Conservation (phyloP, 2,797 vertebrate species). For the Triplophysa bombifrons region DNA sequence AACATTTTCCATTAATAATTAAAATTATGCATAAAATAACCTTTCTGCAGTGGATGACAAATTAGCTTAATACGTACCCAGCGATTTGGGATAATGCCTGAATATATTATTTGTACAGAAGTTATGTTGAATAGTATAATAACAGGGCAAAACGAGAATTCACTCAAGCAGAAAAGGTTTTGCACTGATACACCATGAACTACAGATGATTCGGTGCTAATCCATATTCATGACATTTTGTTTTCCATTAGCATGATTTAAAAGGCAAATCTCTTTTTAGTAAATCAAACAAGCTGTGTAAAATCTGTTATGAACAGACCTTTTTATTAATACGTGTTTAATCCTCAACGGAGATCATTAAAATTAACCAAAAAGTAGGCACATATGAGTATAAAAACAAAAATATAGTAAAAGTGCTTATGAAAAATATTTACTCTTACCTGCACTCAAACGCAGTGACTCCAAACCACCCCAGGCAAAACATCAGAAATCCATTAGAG, state of each 20-base stretch:
- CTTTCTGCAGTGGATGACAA: too few species aligned
- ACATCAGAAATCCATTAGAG: constrained; percentile 37
- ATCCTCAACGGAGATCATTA: not conserved
- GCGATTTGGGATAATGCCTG: not conserved
- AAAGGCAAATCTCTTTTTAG: constrained; percentile 37
- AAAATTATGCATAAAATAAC: too few species aligned
- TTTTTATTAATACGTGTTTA: constrained; percentile 12
- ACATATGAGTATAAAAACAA: not conserved
- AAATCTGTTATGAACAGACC: constrained; percentile 1
- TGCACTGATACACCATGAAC: constrained; percentile 20
- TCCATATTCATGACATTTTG: constrained; percentile 48
- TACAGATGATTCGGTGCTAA: constrained; percentile 23
- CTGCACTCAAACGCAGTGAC: constrained; percentile 2
- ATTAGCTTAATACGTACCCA: not conserved
- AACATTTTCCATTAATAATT: too few species aligned
- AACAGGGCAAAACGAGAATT: constrained; percentile 7
- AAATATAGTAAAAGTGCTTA: not conserved
- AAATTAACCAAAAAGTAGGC: not conserved
- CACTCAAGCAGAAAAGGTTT: constrained; percentile 16
- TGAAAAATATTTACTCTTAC: constrained; percentile 21
- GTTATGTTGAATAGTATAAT: not conserved
- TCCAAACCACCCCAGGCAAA: constrained; percentile 20
- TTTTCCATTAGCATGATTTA: constrained; percentile 45
- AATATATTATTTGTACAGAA: constrained; percentile 1
- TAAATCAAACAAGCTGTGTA: constrained; percentile 12